These are phyloP conservation scores for Telmatherina bonti DNA, from an alignment of 2,797 vertebrate genomes.

Conservation along the genomic window DNA sequence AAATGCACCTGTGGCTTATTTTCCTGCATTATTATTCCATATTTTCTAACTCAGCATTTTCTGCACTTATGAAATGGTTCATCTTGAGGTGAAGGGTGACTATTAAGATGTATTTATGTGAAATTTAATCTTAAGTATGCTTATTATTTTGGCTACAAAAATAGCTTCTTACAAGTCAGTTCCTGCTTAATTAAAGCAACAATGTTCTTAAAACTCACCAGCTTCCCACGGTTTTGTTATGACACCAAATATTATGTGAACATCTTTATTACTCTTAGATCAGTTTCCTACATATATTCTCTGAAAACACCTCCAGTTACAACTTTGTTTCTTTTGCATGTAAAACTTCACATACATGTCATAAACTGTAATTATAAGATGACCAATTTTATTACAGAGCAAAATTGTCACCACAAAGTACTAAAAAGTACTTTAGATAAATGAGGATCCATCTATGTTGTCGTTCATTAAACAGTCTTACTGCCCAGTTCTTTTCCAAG, in stretches of 20 bases:
- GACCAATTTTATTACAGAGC: conserved; percentile 25
- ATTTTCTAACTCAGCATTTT: background rate
- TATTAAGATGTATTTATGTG: background rate
- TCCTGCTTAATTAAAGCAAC: background rate
- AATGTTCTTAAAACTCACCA: background rate
- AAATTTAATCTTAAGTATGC: background rate
- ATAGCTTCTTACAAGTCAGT: background rate
- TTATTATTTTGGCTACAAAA: background rate
- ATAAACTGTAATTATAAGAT: conserved; percentile 21
- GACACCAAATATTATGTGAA: too few species aligned
- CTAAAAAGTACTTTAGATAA: conserved; percentile 8
- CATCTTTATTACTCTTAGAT: background rate
- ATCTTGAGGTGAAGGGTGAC: background rate
- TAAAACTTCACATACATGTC: conserved; percentile 30
- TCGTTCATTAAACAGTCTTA: conserved; percentile 15
- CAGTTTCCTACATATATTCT: background rate
- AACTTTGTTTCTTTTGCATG: conserved; percentile 10
- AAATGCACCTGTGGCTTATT: background rate
- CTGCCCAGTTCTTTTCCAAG: conserved; percentile 5
- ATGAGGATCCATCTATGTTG: conserved; percentile 24
- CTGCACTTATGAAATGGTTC: background rate
- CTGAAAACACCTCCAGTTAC: background rate
- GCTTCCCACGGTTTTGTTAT: too few species aligned
- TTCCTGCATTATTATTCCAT: background rate
- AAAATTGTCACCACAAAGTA: conserved; percentile 17